Percentiles rank a stretch among this genome's conserved stretches.
phyloP scores from a whole-genome alignment of 2,797 vertebrate genomes.

The Glyptemys insculpta region DNA sequence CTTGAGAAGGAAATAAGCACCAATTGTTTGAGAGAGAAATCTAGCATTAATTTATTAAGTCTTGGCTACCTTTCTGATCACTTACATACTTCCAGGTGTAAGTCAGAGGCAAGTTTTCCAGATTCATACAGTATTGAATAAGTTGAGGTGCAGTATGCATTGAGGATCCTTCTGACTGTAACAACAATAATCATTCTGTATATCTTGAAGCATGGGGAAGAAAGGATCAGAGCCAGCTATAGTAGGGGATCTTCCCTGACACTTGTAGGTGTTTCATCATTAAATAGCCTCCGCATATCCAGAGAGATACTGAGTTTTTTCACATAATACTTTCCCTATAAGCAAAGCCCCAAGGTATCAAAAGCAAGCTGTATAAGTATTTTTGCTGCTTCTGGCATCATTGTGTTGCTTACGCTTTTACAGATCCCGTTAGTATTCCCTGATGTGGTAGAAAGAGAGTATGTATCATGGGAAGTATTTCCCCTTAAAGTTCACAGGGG shows the following conservation, averaged over 20 bases:
- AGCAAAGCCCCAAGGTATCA: background rate
- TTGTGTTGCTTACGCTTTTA: background rate
- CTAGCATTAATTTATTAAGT: background rate
- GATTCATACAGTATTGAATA: background rate
- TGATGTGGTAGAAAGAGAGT: background rate
- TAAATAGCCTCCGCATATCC: background rate
- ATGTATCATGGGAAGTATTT: rapidly evolving
- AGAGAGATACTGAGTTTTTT: rapidly evolving
- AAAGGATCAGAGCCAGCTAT: background rate
- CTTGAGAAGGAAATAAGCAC: background rate
- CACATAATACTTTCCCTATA: background rate
- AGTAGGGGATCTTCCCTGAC: background rate
- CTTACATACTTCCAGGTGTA: background rate
- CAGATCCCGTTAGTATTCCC: background rate
- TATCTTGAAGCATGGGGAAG: background rate
- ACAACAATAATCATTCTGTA: background rate
- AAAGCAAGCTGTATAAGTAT: background rate
- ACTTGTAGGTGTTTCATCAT: rapidly evolving
- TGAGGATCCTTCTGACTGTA: background rate
- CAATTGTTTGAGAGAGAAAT: background rate
- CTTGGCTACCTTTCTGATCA: rapidly evolving
- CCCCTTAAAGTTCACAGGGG: background rate
- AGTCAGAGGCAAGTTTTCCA: rapidly evolving
- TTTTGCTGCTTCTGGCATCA: background rate
- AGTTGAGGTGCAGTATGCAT: background rate